Base-by-base conservation (phyloP, 2,113 vertebrate genomes). In the Cebus imitator region DNA sequence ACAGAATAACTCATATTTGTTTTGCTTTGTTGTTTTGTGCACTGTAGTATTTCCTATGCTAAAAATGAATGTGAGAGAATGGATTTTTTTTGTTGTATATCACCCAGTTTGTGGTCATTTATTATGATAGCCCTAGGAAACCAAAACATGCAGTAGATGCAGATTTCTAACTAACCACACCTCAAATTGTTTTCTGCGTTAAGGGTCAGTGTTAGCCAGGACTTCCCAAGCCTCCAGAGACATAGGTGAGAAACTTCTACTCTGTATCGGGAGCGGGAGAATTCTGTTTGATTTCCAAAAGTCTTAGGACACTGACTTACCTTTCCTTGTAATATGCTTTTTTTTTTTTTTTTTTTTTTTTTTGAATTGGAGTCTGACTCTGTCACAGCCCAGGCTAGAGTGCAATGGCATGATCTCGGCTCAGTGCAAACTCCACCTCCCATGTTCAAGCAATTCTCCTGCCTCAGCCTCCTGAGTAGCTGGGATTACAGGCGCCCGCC, bases 201-300 rank as follows among this genome's bases (percentile, higher is more conserved):
- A 87, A 87, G 14, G 7, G 11, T 55, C 35, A 45, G 2, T 1
- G 12, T 27, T 64, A 64, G 30, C 37, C n/a, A 61, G 2, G 40
- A 72, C 7, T 87, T 90, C 37, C 35, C 85, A 40, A 8, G 27
- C 9, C 30, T 84, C 79, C n/a, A 73, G n/a, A 73, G 84, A 61
- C 11, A 57, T 3, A 48, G 27, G 11, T 61, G 9, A 78, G 70
- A 80, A 96, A 86, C 17, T 27, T 32, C 4, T 1, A 18, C 12
- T 45, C 68, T 11, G 0, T 58, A 75, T 94, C 55, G 45, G 32
- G 48, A 90, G 32, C 55, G 45, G 32, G 48, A 90, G 32, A 92
- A 82, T 78, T 94, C 37, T 68, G 80, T 91, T 81, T 91, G 50
- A 81, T 93, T 83, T 85, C 52, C 20, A 73, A 43, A 96, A 45